Evolutionary conservation across 2,113 vertebrate genomes (phyloP), one percentile per base, ranked within the genome.

Genomic region (Cinclus mexicanus): DNA sequence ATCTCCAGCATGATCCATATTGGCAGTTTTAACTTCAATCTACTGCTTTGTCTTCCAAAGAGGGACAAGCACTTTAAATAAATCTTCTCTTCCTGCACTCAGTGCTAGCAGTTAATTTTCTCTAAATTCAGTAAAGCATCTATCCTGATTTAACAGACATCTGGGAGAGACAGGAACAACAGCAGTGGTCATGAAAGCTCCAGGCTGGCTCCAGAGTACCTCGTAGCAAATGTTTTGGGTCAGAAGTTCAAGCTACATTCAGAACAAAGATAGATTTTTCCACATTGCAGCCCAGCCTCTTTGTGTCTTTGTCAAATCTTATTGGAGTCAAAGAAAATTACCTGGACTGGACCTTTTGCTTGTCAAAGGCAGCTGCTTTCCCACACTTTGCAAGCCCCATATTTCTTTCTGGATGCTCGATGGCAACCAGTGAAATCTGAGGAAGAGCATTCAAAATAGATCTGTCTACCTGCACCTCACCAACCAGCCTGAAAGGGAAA

Each of bases 91-190:
- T 83, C 57, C 74, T 83, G 82, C 35, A 12, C 56, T 65, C 67
- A 28, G 31, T 46, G 31, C 49, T 87, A 95, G 91, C 67, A 74
- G 81, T 95, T 96, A 61, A 77, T 91, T 94, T 94, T 90, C 91
- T 89, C 78, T 72, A 52, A 76, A 70, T 49, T 4, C 33, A 94
- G 35, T 49, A 28, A 59, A 77, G 75, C 87, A 95, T 94, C 88
- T 44, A 90, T 86, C 79, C 94, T 86, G 85, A 85, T 92, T 91
- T 91, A 91, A 59, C 87, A 88, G 92, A 86, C 83, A 42, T 39
- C 75, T 90, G 59, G 33, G 59, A 80, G 42, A 82, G 63, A 76
- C 0, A 2, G 70, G 23, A 90, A 50, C 65, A 85, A 50, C 67
- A 90, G 12, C 65, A 61, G 0, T 29, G 64, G 19, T 59, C 16